A percentile compares a stretch with the other conserved stretches of the same genome.
Conservation (phyloP, 2,797 vertebrate genomes). For the Poecile montanus region DNA sequence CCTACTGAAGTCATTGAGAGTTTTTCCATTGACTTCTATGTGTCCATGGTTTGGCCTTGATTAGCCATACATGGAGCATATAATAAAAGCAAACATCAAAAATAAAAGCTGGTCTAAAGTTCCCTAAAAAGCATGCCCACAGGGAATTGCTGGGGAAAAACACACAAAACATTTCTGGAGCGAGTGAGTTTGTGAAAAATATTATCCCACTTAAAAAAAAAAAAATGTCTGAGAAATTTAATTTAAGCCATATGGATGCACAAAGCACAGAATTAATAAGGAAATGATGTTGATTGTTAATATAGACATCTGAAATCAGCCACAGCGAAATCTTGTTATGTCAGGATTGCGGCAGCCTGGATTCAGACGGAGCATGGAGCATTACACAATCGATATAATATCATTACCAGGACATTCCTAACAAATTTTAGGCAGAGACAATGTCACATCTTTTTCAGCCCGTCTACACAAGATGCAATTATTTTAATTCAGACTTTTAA, state of each 20-base stretch:
- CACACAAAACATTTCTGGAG: neutral
- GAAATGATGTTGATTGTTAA: slow-evolving; percentile 50
- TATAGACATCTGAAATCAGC: slow-evolving; percentile 52
- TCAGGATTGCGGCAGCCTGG: slow-evolving; percentile 1
- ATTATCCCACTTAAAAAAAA: neutral
- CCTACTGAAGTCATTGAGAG: slow-evolving; percentile 27
- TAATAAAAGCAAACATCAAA: slow-evolving; percentile 50
- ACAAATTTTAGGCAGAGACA: neutral
- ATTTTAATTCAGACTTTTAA: slow-evolving; percentile 42
- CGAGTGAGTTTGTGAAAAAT: neutral
- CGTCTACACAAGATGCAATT: neutral
- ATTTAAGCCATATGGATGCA: slow-evolving; percentile 29
- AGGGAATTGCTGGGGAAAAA: neutral
- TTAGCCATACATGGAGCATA: slow-evolving; percentile 15
- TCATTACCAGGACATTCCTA: slow-evolving; percentile 20
- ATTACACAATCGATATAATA: neutral
- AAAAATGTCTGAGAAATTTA: neutral
- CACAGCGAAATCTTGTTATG: slow-evolving; percentile 3
- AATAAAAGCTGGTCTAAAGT: neutral
- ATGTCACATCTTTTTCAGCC: neutral
- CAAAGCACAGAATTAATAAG: slow-evolving; percentile 52
- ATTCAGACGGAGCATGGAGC: neutral
- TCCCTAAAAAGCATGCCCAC: slow-evolving; percentile 21
- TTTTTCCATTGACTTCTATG: slow-evolving; percentile 48
- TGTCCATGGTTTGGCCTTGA: slow-evolving; percentile 36